Evolutionary conservation across 2,113 vertebrate genomes (phyloP).

Genomic region (Antennarius striatus): DNA sequence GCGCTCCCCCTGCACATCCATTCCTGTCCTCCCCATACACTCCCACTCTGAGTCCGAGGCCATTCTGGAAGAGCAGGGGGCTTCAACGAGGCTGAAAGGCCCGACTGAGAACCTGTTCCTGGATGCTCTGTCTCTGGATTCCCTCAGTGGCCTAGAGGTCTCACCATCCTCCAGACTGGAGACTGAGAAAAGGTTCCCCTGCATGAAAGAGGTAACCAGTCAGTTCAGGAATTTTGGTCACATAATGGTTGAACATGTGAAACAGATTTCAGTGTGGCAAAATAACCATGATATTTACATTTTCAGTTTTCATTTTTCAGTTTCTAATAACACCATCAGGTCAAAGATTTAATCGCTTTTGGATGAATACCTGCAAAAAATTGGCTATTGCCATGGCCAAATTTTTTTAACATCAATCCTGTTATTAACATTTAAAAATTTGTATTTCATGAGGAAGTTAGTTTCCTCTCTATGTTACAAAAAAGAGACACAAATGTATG

Average conservation of each 20-base stretch:
- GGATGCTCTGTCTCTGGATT: slow-evolving; percentile 88
- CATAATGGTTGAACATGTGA: not conserved
- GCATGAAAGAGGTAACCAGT: slow-evolving; percentile 81
- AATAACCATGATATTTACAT: too few species aligned
- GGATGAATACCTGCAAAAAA: too few species aligned
- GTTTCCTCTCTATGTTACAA: too few species aligned
- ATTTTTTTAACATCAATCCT: too few species aligned
- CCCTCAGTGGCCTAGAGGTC: slow-evolving; percentile 81
- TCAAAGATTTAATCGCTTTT: too few species aligned
- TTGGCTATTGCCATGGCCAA: too few species aligned
- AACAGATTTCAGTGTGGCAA: not conserved
- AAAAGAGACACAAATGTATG: too few species aligned
- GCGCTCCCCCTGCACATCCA: slow-evolving; percentile 51
- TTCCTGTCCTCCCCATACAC: slow-evolving; percentile 48
- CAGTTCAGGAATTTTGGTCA: not conserved
- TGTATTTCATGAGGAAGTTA: too few species aligned
- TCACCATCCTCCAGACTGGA: slow-evolving; percentile 78
- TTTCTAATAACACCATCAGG: too few species aligned
- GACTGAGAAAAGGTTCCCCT: slow-evolving; percentile 83
- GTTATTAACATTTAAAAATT: too few species aligned
- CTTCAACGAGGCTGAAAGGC: slow-evolving; percentile 81
- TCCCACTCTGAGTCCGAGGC: slow-evolving; percentile 86
- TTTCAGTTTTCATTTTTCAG: too few species aligned
- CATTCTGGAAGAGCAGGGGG: slow-evolving; percentile 79
- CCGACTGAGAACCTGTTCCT: slow-evolving; percentile 88